Conservation (phyloP, 2,888 invertebrate genomes). For the Pogonocherus hispidulus region DNA sequence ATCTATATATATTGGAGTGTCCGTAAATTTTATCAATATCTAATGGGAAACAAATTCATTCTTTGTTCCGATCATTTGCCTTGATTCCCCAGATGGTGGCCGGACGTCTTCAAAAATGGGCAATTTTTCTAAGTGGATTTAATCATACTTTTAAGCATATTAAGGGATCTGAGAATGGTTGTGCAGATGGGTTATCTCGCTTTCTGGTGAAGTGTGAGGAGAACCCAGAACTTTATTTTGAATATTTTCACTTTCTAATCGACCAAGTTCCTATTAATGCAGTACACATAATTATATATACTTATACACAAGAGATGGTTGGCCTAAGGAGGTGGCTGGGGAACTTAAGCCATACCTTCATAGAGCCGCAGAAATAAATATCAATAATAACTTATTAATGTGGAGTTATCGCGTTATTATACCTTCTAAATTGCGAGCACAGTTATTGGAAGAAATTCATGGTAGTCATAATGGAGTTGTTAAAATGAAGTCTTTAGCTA, state of each 20-base stretch:
- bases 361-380: slow-evolving; percentile 6
- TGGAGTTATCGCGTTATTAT: slow-evolving; percentile 28
- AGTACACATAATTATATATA: not conserved
- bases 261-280: not conserved
- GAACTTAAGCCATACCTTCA: not conserved
- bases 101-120: slow-evolving; percentile 37
- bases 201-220: not conserved
- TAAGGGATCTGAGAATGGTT: slow-evolving; percentile 14
- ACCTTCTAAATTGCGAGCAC: slow-evolving; percentile 2
- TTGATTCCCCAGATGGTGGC: slow-evolving; percentile 57
- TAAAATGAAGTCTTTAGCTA: slow-evolving; percentile 52
- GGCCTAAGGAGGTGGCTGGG: not conserved
- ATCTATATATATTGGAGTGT: slow-evolving; percentile 42
- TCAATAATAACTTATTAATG: slow-evolving; percentile 14
- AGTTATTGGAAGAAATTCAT: slow-evolving; percentile 40
- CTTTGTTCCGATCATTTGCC: slow-evolving; percentile 60
- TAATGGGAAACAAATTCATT: slow-evolving; percentile 56
- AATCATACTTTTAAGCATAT: slow-evolving; percentile 13
- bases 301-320: slow-evolving; percentile 4
- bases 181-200: slow-evolving; percentile 5
- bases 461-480: slow-evolving; percentile 36
- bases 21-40: slow-evolving; percentile 59
- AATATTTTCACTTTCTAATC: not conserved
- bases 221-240: not conserved
- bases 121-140: slow-evolving; percentile 20